phyloP scores from a whole-genome alignment of 2,888 invertebrate genomes.

The Nemoura dubitans region DNA sequence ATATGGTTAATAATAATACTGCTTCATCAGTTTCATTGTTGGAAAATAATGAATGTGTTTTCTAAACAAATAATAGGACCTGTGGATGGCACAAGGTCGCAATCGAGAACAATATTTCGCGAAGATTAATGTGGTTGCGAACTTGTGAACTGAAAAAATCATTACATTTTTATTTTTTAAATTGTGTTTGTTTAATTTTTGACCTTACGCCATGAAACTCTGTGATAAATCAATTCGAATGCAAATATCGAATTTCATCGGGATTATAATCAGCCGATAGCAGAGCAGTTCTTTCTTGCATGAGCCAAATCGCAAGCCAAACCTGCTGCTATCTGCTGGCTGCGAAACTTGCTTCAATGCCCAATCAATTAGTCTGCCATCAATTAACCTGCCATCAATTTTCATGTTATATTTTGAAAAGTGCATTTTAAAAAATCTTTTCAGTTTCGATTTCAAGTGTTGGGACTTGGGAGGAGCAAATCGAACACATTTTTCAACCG shows the following conservation, averaged over 20 bases:
- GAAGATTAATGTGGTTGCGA: background rate
- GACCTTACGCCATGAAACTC: background rate
- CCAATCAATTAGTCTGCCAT: background rate
- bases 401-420: background rate
- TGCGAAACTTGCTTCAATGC: background rate
- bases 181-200: background rate
- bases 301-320: background rate
- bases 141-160: background rate
- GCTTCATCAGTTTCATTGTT: background rate
- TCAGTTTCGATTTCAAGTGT: background rate
- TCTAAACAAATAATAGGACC: too few relatives aligned
- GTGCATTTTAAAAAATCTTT: background rate
- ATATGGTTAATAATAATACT: too few relatives aligned
- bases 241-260: background rate
- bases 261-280: background rate
- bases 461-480: background rate
- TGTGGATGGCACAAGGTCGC: too few relatives aligned
- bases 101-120: background rate
- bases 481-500: background rate
- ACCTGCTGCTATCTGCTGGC: background rate
- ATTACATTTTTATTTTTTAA: background rate
- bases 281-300: background rate
- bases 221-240: background rate
- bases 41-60: too few relatives aligned
- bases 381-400: conserved; percentile 7